Base-by-base conservation (phyloP, 2,797 vertebrate genomes). In the Linurgus olivaceus region DNA sequence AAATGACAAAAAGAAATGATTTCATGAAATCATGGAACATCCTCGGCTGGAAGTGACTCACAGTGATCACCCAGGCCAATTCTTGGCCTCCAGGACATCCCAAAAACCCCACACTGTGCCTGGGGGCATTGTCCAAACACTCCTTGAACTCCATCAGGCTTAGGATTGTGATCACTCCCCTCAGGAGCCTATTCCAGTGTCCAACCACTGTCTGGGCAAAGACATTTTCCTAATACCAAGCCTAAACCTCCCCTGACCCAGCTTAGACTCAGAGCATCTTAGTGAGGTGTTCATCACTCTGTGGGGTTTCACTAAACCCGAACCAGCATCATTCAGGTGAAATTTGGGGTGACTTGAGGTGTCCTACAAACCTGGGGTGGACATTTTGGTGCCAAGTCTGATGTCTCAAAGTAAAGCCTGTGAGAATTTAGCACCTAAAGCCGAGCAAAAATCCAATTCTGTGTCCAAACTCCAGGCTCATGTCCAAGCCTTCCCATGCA, bases 401-500 rank as follows among this genome's bases (percentile, higher is more conserved):
- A 33, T 50, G 12, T 7, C 11, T 74, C 40, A 15, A 8, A 17
- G 5, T 25, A 26, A 50, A 75, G 4, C 0, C 0, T 1, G 0
- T 11, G 33, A 38, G 23, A 48, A 17, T 63, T 74, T n/a, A n/a
- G 13, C 23, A 50, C 16, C 14, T 29, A 37, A 89, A 79, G 11
- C 29, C 0, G 0, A 42, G 29, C 0, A 7, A 82, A 45, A 62
- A 10, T 45, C 57, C 42, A 29, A 2, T 13, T 42, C 28, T 37
- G 5, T 51, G 8, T 38, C 72, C 33, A 20, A 45, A 47, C 16
- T 25, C 16, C 38, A 59, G n/a, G n/a, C 4, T 68, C 6, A 1
- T 45, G 40, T 31, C 45, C 73, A 33, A 54, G 10, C 9, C 12
- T 40, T 11, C 7, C 47, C 16, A 2, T 15, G 7, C 17, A 38